Percentiles rank a stretch among this genome's conserved stretches.
Conservation (phyloP, 2,113 vertebrate genomes). For the Epinephelus moara region DNA sequence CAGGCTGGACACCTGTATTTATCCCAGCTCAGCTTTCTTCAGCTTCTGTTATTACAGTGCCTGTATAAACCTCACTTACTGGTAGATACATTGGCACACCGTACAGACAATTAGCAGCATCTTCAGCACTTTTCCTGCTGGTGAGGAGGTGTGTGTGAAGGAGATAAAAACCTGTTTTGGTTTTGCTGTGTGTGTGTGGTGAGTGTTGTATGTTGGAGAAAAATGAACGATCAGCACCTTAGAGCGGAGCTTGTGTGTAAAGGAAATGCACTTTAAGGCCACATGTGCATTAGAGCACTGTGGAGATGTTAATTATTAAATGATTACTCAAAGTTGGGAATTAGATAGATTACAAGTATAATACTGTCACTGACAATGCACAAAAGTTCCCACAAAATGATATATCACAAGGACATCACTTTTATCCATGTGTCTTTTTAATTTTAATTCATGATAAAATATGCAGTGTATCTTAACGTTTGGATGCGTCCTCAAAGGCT, state of each 20-base stretch:
- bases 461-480: neutral
- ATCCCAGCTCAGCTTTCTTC: slow-evolving; percentile 37
- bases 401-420: too few relatives aligned
- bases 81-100: slow-evolving; percentile 1
- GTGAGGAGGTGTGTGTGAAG: slow-evolving; percentile 34
- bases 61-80: slow-evolving; percentile 23
- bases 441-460: too few relatives aligned
- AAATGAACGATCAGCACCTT: neutral
- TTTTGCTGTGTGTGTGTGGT: slow-evolving; percentile 8
- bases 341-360: neutral
- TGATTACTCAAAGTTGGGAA: neutral
- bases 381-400: too few relatives aligned
- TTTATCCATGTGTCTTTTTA: too few relatives aligned
- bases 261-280: neutral
- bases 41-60: slow-evolving; percentile 46
- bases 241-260: slow-evolving; percentile 1
- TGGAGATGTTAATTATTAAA: neutral
- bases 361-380: neutral
- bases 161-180: slow-evolving; percentile 20
- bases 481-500: neutral
- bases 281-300: neutral
- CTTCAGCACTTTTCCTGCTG: slow-evolving; percentile 38
- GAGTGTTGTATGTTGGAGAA: neutral
- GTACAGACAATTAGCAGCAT: slow-evolving; percentile 25
- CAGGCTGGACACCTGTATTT: slow-evolving; percentile 42